These are phyloP conservation scores for Eulithis testata DNA, from an alignment of 2,888 invertebrate species.

Conservation along the genomic window DNA sequence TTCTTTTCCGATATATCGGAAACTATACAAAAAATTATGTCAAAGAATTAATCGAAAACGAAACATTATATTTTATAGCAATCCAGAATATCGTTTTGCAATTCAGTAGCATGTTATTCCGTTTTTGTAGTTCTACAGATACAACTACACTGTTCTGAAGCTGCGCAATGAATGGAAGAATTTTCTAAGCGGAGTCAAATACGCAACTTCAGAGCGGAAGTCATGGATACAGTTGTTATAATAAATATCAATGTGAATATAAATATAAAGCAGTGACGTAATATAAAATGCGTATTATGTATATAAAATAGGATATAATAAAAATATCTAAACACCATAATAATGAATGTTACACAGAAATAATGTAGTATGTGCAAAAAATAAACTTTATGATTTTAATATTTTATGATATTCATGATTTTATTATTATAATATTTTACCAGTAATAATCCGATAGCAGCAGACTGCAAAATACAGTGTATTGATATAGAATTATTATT, in stretches of 20 bases:
- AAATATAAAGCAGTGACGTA: constrained; percentile 20
- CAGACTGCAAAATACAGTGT: constrained; percentile 87
- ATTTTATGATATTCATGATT: constrained; percentile 55
- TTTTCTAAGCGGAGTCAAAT: neutral
- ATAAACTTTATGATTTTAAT: constrained; percentile 45
- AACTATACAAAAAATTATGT: too few species aligned
- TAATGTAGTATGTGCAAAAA: constrained; percentile 18
- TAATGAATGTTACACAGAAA: constrained; percentile 19
- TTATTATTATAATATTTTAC: constrained; percentile 78
- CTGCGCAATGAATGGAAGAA: too few species aligned
- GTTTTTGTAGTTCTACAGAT: too few species aligned
- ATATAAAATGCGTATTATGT: neutral
- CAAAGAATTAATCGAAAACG: too few species aligned
- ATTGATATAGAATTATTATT: constrained; percentile 66
- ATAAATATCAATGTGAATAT: constrained; percentile 2
- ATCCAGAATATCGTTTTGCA: too few species aligned
- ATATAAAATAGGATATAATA: constrained; percentile 4
- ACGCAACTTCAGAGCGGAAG: constrained; percentile 1
- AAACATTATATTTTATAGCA: too few species aligned
- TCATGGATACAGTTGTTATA: neutral
- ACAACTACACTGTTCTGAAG: too few species aligned
- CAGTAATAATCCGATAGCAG: constrained; percentile 90
- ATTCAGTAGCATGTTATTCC: too few species aligned
- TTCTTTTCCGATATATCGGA: too few species aligned
- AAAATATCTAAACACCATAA: constrained; percentile 24